phyloP scores from a whole-genome alignment of 2,888 invertebrate species.

The Limulus polyphemus region DNA sequence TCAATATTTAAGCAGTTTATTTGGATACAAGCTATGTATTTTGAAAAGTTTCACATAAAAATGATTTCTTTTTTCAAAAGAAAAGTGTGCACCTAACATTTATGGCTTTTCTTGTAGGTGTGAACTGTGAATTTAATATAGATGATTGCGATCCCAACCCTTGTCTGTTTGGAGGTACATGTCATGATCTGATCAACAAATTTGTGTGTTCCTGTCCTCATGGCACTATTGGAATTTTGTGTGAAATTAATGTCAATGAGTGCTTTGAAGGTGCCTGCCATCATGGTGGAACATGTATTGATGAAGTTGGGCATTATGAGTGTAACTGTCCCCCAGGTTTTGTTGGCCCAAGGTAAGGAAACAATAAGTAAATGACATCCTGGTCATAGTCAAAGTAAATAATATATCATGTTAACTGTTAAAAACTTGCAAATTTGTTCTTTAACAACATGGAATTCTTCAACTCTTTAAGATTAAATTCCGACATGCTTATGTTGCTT shows the following conservation, averaged over 20 bases:
- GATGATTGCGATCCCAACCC: slow-evolving; percentile 94
- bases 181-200: slow-evolving; percentile 85
- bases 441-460: too few relatives aligned
- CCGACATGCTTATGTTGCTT: too few relatives aligned
- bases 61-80: too few relatives aligned
- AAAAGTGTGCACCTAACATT: too few relatives aligned
- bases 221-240: slow-evolving; percentile 87
- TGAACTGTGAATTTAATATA: slow-evolving; percentile 88
- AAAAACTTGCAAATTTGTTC: too few relatives aligned
- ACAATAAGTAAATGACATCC: too few relatives aligned
- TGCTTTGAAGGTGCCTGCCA: slow-evolving; percentile 60
- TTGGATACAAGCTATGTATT: too few relatives aligned
- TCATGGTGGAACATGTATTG: slow-evolving; percentile 45
- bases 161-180: slow-evolving; percentile 84
- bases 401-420: too few relatives aligned
- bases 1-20: too few relatives aligned
- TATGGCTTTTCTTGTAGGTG: slow-evolving; percentile 39
- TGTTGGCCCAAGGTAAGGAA: slow-evolving; percentile 50
- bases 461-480: too few relatives aligned
- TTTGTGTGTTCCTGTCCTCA: slow-evolving; percentile 82
- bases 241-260: slow-evolving; percentile 83
- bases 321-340: slow-evolving; percentile 52
- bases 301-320: slow-evolving; percentile 82
- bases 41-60: too few relatives aligned
- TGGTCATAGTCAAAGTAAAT: too few relatives aligned